Conservation (phyloP, 2,888 invertebrate genomes). For the Drosophila eohydei region DNA sequence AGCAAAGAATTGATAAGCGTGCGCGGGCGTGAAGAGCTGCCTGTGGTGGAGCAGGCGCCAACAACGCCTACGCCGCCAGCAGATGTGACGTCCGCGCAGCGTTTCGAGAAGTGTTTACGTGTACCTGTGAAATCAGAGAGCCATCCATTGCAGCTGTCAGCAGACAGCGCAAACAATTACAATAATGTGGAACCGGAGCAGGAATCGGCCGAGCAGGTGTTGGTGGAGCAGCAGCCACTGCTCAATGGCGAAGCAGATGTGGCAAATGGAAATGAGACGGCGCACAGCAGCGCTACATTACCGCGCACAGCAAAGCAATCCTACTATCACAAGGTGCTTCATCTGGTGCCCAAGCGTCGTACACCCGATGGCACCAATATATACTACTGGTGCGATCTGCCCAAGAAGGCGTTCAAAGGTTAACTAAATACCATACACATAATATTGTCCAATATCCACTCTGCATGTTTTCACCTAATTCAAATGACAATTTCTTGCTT, state of each 20-base stretch:
- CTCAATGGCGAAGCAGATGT: slow-evolving; percentile 63
- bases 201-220: slow-evolving; percentile 1
- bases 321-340: slow-evolving; percentile 81
- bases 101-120: slow-evolving; percentile 80
- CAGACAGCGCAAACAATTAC: slow-evolving; percentile 48
- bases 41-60: slow-evolving; percentile 85
- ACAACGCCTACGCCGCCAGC: slow-evolving; percentile 34
- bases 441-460: neutral
- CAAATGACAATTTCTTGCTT: neutral
- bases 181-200: slow-evolving; percentile 42
- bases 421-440: slow-evolving; percentile 9
- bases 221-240: slow-evolving; percentile 26
- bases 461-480: slow-evolving; percentile 28
- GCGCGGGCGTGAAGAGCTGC: slow-evolving; percentile 90
- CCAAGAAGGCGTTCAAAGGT: slow-evolving; percentile 87
- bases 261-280: slow-evolving; percentile 76
- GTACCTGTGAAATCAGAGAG: slow-evolving; percentile 82
- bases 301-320: slow-evolving; percentile 81
- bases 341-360: slow-evolving; percentile 90
- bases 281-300: slow-evolving; percentile 61
- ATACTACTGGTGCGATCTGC: slow-evolving; percentile 94
- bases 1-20: slow-evolving; percentile 86
- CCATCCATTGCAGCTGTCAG: slow-evolving; percentile 80
- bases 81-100: slow-evolving; percentile 27
- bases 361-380: slow-evolving; percentile 94